Conservation (phyloP, 2,113 vertebrate species). For the Callipepla californica region DNA sequence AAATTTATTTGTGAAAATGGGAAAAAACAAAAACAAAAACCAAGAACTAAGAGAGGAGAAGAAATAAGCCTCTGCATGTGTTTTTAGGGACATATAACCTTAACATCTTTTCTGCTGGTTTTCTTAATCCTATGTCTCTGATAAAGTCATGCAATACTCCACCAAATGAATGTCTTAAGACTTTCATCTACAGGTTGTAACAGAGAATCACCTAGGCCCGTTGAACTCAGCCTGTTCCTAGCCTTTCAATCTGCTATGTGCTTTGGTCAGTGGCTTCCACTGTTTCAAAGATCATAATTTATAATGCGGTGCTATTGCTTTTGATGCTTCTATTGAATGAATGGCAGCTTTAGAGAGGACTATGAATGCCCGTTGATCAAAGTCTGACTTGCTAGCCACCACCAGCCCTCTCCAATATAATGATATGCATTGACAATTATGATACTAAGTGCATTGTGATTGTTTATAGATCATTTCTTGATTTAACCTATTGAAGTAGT, state of each 20-base stretch:
- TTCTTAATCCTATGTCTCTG: not conserved
- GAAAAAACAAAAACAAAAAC: not conserved
- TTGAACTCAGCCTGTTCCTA: not conserved
- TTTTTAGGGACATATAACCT: not conserved
- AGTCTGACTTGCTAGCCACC: not conserved
- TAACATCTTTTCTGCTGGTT: not conserved
- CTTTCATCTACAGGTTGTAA: not conserved
- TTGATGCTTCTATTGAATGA: not conserved
- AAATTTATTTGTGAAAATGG: not conserved
- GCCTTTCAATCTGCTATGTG: not conserved
- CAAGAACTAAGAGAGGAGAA: not conserved
- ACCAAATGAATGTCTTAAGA: not conserved
- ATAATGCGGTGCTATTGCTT: not conserved
- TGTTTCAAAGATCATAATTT: not conserved
- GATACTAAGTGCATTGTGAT: constrained; percentile 41
- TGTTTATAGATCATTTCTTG: constrained; percentile 51
- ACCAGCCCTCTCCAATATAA: not conserved
- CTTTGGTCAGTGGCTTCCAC: not conserved
- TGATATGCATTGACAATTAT: constrained; percentile 40
- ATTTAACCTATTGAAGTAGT: constrained; percentile 57
- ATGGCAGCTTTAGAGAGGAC: not conserved
- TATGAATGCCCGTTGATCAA: constrained; percentile 22
- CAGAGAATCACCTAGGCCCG: not conserved
- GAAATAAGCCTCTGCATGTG: not conserved
- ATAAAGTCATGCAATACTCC: not conserved